A percentile compares a stretch with the other conserved stretches of the same genome.
Evolutionary conservation across 2,888 invertebrate genomes (phyloP).

Genomic region (Nomada ruficornis): DNA sequence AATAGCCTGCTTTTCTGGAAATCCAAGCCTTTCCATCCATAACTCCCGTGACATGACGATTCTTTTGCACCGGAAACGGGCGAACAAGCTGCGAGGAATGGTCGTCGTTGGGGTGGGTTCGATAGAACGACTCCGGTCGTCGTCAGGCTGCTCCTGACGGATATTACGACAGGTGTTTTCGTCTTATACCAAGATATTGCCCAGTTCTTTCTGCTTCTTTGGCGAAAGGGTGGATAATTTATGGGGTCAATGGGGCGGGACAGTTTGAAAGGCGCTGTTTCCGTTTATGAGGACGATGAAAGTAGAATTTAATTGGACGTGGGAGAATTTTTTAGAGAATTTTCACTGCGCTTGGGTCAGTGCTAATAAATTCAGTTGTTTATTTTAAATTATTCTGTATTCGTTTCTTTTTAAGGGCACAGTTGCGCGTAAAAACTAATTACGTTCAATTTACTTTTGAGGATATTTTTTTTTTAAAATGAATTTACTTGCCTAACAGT

Average conservation of each 20-base stretch:
- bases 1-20: background rate
- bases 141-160: constrained; percentile 59
- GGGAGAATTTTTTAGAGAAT: no score
- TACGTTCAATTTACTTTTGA: no score
- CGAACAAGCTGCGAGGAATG: background rate
- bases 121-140: constrained; percentile 57
- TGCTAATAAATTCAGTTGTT: no score
- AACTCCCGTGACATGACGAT: constrained; percentile 1
- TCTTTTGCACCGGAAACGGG: constrained; percentile 43
- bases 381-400: no score
- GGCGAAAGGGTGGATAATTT: constrained; percentile 57
- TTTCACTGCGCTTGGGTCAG: no score
- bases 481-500: no score
- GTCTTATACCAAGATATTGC: constrained; percentile 57
- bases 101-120: background rate
- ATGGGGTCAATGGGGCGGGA: constrained; percentile 47
- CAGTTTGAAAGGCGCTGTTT: constrained; percentile 48
- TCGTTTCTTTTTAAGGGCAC: no score
- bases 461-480: no score
- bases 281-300: background rate
- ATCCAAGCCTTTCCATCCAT: background rate
- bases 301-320: no score
- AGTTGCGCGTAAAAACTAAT: no score
- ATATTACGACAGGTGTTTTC: constrained; percentile 71
- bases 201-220: constrained; percentile 32